These are phyloP conservation scores for Catharus ustulatus DNA, from an alignment of 2,797 vertebrate genomes.

Conservation along the genomic window DNA sequence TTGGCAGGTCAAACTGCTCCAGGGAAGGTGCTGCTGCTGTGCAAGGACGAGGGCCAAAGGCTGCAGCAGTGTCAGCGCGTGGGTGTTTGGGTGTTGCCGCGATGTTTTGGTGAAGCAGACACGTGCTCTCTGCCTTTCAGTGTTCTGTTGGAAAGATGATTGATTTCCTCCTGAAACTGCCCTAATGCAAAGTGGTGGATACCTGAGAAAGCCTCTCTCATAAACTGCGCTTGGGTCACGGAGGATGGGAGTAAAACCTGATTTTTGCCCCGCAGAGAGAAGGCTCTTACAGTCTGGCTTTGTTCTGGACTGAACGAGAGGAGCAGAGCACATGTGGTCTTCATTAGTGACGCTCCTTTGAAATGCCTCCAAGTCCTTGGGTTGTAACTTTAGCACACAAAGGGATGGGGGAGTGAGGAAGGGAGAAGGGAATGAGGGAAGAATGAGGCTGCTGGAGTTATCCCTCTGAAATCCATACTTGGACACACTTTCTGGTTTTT, in stretches of 20 bases:
- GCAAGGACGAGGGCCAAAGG: neutral
- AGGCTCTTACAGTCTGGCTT: constrained; percentile 42
- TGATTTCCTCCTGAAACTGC: neutral
- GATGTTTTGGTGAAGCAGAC: neutral
- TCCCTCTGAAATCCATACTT: constrained; percentile 36
- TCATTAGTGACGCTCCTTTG: constrained; percentile 56
- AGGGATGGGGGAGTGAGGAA: constrained; percentile 11
- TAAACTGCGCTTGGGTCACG: neutral
- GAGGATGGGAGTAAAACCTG: neutral
- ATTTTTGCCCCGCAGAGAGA: accelerated
- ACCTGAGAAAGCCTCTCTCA: constrained; percentile 50
- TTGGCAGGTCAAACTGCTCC: neutral
- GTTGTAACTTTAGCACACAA: constrained; percentile 63
- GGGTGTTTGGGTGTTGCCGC: neutral
- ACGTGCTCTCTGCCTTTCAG: neutral
- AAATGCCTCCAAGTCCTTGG: constrained; percentile 56
- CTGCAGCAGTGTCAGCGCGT: accelerated
- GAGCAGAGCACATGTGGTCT: constrained; percentile 40
- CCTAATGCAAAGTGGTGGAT: neutral
- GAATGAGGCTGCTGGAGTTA: constrained; percentile 22
- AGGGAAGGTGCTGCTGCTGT: neutral
- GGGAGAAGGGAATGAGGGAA: constrained; percentile 2
- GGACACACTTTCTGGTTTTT: neutral
- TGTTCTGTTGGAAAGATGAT: neutral
- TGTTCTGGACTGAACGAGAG: constrained; percentile 32